Base-by-base conservation (phyloP, 2,113 vertebrate species). In the Tetrao urogallus region DNA sequence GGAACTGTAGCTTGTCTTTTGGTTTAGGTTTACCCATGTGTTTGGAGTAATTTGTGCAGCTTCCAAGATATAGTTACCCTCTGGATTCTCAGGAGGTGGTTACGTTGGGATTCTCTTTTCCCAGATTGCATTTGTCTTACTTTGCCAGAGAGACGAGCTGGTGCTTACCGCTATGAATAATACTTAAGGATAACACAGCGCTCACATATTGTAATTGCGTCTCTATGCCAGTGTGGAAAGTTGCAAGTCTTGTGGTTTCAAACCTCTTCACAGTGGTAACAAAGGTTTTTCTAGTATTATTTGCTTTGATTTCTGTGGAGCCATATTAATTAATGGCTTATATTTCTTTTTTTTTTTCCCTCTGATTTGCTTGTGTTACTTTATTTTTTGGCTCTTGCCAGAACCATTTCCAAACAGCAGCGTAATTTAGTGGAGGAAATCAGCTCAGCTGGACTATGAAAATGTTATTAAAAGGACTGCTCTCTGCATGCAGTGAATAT, bases 331-430 rank as follows among this genome's bases (percentile, higher is more conserved):
- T 58, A 58, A 58, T n/a, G 30, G 18, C 10, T 58, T 58, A 38
- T 10, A 36, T 79, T 65, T 47, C 2, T 42, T 45, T 66, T 73
- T 42, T 70, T 73, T 16, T 18, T 10, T 45, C 45, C 36, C 5
- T 82, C 89, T 78, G 82, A 81, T 82, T 40, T 87, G 13, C 47
- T 89, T 10, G 22, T 78, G 58, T 38, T 72, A 65, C 45, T 90
- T 78, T 65, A 34, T 93, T 95, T 87, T 89, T 70, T 93, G 36
- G 21, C 19, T 94, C 45, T 58, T 82, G 58, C 76, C 48, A 75
- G 34, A 92, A 77, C 65, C 3, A 61, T 36, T 93, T 93, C 64
- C 1, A n/a, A 92, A 76, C 63, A 87, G 60, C 7, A 73, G 21
- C 32, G 32, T 75, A 67, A 92, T 73, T 89, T 82, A 90, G 66